These are phyloP conservation scores for Rhegmatorhina hoffmannsi DNA, from an alignment of 2,113 vertebrate genomes.

Conservation along the genomic window DNA sequence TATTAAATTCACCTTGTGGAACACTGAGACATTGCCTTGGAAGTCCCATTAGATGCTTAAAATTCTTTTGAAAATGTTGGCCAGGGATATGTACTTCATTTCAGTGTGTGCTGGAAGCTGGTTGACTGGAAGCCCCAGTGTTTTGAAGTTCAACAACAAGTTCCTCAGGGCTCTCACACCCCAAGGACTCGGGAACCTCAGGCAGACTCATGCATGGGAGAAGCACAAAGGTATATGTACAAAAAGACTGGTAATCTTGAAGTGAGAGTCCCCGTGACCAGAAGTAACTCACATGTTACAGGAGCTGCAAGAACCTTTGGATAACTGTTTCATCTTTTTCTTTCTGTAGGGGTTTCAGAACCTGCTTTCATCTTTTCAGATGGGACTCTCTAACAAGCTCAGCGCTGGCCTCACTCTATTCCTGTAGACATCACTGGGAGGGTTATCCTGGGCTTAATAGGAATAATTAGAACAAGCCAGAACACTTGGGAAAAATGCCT, in stretches of 20 bases:
- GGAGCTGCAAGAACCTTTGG: neutral
- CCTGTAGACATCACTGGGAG: neutral
- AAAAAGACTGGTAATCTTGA: neutral
- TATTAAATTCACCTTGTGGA: neutral
- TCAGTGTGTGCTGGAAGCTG: neutral
- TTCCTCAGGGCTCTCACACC: neutral
- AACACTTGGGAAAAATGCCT: neutral
- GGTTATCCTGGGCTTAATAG: neutral
- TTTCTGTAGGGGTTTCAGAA: conserved; percentile 39
- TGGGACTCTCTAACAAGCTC: conserved; percentile 20
- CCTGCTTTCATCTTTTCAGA: conserved; percentile 40
- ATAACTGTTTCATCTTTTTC: conserved; percentile 5
- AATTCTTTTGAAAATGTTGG: neutral
- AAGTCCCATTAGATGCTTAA: neutral
- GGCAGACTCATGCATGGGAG: neutral
- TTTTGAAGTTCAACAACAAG: neutral
- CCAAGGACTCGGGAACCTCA: neutral
- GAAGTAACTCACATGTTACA: neutral
- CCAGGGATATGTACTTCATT: neutral
- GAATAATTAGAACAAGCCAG: conserved; percentile 14
- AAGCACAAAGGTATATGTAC: neutral
- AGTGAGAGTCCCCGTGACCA: neutral
- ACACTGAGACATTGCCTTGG: neutral
- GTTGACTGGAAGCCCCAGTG: neutral
- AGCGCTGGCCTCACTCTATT: neutral